These are phyloP conservation scores for Smutsia temminckii DNA, from an alignment of 2,797 vertebrate species.

Conservation along the genomic window DNA sequence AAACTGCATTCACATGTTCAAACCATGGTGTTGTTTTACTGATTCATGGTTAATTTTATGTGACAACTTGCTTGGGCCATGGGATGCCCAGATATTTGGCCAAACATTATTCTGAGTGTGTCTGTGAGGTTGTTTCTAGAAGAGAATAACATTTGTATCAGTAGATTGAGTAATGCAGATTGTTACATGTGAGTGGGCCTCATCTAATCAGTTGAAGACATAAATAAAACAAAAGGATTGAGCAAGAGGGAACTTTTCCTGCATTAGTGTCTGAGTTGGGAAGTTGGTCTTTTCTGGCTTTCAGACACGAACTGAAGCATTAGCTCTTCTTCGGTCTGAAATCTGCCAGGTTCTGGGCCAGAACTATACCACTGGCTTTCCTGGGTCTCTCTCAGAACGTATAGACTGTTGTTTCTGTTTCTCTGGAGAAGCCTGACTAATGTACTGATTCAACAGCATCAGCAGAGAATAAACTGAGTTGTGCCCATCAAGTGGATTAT, in stretches of 20 bases:
- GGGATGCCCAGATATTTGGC: background rate
- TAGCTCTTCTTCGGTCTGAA: background rate
- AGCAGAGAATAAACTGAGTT: background rate
- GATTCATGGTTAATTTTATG: background rate
- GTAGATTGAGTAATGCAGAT: background rate
- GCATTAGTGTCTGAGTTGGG: background rate
- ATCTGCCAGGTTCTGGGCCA: background rate
- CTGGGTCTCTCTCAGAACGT: background rate
- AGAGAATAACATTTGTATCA: background rate
- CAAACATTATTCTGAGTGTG: background rate
- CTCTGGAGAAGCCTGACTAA: background rate
- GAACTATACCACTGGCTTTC: background rate
- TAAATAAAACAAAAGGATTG: background rate
- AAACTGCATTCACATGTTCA: background rate
- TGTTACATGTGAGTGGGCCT: background rate
- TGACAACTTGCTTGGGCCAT: background rate
- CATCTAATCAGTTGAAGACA: background rate
- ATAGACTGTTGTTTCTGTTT: background rate
- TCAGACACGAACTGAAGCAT: background rate
- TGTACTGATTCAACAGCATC: background rate
- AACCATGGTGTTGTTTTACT: background rate
- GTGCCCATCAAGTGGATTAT: background rate
- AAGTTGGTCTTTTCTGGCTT: background rate
- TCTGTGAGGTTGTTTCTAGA: background rate
- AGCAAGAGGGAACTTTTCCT: background rate